Conservation (phyloP, 1,140 invertebrate genomes). For the Microplitis mediator region DNA sequence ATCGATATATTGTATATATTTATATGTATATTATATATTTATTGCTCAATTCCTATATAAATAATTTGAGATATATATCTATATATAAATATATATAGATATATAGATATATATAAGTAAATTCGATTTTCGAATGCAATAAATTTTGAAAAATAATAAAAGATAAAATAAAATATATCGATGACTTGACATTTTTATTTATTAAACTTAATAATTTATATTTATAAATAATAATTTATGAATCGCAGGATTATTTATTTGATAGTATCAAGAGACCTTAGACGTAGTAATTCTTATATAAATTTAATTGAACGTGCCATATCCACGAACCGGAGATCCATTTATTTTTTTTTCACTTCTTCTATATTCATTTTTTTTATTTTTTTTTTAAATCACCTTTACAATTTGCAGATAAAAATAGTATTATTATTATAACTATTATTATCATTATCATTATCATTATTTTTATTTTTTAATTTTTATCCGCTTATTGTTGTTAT, state of each 20-base stretch:
- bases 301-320: constrained; percentile 5
- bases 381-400: background rate
- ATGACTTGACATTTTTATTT: background rate
- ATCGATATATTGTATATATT: background rate
- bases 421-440: constrained; percentile 5
- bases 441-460: constrained; percentile 33
- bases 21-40: background rate
- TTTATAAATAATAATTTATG: background rate
- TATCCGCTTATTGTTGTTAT: background rate
- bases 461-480: constrained; percentile 27
- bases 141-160: background rate
- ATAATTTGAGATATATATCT: background rate
- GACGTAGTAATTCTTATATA: background rate
- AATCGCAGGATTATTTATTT: constrained; percentile 8
- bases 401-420: background rate
- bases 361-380: background rate
- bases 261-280: background rate
- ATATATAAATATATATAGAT: background rate
- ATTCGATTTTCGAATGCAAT: background rate
- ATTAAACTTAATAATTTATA: background rate
- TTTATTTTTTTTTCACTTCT: constrained; percentile 1
- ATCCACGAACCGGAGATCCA: constrained; percentile 2
- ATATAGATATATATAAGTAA: background rate
- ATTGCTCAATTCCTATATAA: constrained; percentile 30
- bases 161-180: background rate